Evolutionary conservation across 2,888 invertebrate species (phyloP).

Genomic region (Drosophila niveifrons): DNA sequence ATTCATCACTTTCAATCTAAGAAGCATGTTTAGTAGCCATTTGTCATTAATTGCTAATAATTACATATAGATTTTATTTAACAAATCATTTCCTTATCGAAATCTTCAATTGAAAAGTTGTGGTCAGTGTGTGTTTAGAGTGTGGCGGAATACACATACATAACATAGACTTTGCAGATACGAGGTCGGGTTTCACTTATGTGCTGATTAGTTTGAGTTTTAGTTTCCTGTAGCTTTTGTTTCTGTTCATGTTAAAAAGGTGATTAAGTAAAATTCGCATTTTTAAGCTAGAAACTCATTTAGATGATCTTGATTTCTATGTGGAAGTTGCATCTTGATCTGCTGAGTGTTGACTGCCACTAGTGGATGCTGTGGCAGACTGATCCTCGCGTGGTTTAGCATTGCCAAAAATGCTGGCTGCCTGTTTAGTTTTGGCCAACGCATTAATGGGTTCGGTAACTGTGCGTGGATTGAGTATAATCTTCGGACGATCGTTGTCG

Average conservation of each 20-base stretch:
- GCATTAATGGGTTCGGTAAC: constrained; percentile 94
- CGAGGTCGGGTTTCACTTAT: background rate
- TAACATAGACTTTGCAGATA: background rate
- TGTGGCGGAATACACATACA: constrained; percentile 14
- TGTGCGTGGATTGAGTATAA: constrained; percentile 93
- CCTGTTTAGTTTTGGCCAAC: constrained; percentile 93
- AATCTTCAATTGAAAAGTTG: constrained; percentile 11
- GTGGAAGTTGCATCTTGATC: background rate
- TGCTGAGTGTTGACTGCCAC: constrained; percentile 18
- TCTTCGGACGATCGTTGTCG: constrained; percentile 90
- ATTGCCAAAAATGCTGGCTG: constrained; percentile 95
- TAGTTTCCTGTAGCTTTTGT: constrained; percentile 16
- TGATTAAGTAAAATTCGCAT: constrained; percentile 60
- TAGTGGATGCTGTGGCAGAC: constrained; percentile 4
- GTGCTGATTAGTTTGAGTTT: background rate
- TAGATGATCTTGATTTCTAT: background rate
- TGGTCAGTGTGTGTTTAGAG: background rate
- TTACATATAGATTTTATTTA: constrained; percentile 4
- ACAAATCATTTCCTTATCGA: constrained; percentile 8
- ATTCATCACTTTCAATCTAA: no score
- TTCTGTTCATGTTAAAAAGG: constrained; percentile 19
- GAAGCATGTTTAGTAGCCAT: background rate
- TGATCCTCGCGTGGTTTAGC: constrained; percentile 92
- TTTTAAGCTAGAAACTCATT: constrained; percentile 23
- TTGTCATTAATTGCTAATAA: background rate